Evolutionary conservation across 2,888 invertebrate genomes (phyloP), one percentile per base, ranked within the genome.

Genomic region (Pristionchus maxplancki): DNA sequence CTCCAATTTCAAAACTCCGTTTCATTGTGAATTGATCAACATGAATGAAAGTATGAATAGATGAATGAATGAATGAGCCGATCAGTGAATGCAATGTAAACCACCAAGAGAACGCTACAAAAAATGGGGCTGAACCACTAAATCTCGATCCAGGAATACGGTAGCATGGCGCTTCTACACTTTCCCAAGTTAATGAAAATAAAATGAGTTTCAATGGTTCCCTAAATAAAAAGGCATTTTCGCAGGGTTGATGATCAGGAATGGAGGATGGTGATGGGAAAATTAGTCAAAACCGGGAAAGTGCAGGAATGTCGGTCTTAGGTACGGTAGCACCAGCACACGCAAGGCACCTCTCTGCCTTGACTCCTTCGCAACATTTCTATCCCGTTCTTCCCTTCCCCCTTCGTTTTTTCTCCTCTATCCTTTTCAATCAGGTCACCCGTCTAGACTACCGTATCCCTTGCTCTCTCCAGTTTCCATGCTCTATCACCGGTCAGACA

Each of bases 371-470:
- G 78, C 78, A 78, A 78, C 78, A 78, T 48, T 28, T 17, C 58
- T 58, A 17, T 58, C 58, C 15, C 40, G 40, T 40, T 44, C 44
- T 40, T 28, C 44, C 71, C 67, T 28, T 28, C 34, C 20, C 67
- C 34, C 31, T 34, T 44, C 74, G 15, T 28, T 17, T 15, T 37
- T 58, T 31, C 71, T n/a, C 37, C 8, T 44, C 74, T 40, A 34
- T 74, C 20, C 8, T 44, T 48, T 28, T 17, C 48, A 78, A 44
- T 78, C 78, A 78, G 78, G 78, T 78, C 78, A 40, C 44, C 44
- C 44, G 78, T 78, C 78, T 78, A 78, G 71, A 71, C 71, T 71
- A 71, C 71, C 34, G 71, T 71, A 71, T 20, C n/a, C 78, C 15
- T 28, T 11, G 13, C 31, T 31, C 64, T 64, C 64, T 64, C 31